A percentile compares a stretch with the other conserved stretches of the same genome.
phyloP scores from a whole-genome alignment of 2,888 invertebrate genomes.

The Sesia bembeciformis region DNA sequence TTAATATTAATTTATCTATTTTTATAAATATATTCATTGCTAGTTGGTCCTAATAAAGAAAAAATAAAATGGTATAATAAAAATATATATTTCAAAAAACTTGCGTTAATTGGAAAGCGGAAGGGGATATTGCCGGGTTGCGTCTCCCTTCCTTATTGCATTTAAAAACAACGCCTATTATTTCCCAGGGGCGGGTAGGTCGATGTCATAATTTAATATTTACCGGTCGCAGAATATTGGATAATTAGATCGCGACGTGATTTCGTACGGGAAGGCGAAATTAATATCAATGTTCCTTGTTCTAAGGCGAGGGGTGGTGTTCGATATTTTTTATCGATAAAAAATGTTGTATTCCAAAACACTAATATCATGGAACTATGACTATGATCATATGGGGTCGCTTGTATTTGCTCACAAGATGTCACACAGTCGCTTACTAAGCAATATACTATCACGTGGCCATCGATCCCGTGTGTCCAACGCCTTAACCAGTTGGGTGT shows the following conservation, averaged over 20 bases:
- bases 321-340: not conserved
- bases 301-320: conserved; percentile 14
- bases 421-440: no score
- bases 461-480: no score
- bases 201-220: conserved; percentile 68
- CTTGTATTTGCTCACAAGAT: no score
- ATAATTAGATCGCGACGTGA: conserved; percentile 71
- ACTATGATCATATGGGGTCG: no score
- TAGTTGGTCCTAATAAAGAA: no score
- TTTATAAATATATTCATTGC: no score
- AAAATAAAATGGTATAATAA: not conserved
- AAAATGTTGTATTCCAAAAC: no score
- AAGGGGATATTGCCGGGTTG: conserved; percentile 10
- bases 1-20: no score
- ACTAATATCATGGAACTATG: no score
- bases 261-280: conserved; percentile 63
- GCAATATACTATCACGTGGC: no score
- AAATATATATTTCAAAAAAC: not conserved
- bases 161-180: conserved; percentile 60
- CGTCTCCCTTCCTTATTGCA: conserved; percentile 41
- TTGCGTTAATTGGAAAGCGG: conserved; percentile 18
- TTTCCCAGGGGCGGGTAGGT: conserved; percentile 56
- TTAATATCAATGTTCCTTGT: conserved; percentile 73
- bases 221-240: conserved; percentile 56
- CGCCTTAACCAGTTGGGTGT: no score